Percentiles rank a stretch among this genome's conserved stretches.
Evolutionary conservation across 2,113 vertebrate species (phyloP).

Genomic region (Dasypus novemcinctus): DNA sequence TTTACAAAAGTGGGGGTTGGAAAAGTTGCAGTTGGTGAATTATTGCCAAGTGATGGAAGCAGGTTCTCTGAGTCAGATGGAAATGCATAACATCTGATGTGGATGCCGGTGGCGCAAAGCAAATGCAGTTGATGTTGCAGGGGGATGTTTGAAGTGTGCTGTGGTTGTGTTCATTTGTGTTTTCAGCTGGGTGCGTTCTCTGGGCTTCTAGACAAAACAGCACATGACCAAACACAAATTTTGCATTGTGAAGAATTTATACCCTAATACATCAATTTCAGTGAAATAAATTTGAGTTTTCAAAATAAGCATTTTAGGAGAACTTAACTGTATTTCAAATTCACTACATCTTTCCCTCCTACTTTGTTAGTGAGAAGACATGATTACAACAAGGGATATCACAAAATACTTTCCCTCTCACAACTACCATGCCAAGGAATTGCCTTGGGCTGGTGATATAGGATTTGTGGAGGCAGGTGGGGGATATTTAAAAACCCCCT

Average conservation of each 20-base stretch:
- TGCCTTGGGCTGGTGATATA: not conserved
- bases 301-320: not conserved
- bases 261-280: not conserved
- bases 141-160: not conserved
- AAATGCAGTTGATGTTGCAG: not conserved
- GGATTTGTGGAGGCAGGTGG: not conserved
- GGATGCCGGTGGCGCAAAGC: not conserved
- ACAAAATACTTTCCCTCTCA: not conserved
- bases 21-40: not conserved
- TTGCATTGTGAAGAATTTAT: not conserved
- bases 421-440: not conserved
- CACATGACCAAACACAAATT: not conserved
- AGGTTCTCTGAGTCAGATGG: not conserved
- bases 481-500: not conserved
- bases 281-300: not conserved
- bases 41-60: not conserved
- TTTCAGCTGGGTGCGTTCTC: not conserved
- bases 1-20: not conserved
- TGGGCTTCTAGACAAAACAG: not conserved
- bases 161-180: not conserved
- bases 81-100: not conserved
- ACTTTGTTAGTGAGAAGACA: not conserved
- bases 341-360: not conserved
- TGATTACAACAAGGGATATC: not conserved
- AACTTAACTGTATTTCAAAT: not conserved